These are phyloP conservation scores for Lepisosteus osseus DNA, from an alignment of 2,113 vertebrate genomes.

Conservation along the genomic window DNA sequence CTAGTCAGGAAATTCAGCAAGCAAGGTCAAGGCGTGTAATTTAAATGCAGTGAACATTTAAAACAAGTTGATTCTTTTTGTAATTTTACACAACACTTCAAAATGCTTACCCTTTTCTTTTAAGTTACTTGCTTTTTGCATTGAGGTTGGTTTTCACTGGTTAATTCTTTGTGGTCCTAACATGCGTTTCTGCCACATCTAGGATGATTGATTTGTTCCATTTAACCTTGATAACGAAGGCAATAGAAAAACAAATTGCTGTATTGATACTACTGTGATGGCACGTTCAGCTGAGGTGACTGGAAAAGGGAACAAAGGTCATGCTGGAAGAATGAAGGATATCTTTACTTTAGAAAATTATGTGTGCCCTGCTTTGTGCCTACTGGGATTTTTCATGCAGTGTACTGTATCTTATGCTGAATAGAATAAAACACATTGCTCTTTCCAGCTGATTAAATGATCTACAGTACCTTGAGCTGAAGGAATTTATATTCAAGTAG, in stretches of 20 bases:
- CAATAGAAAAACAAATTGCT: slow-evolving; percentile 67
- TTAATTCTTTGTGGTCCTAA: not conserved
- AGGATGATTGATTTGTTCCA: slow-evolving; percentile 69
- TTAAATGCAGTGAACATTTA: slow-evolving; percentile 57
- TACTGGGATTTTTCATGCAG: not conserved
- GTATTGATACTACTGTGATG: slow-evolving; percentile 65
- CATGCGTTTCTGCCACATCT: slow-evolving; percentile 33
- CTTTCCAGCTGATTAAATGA: too few species aligned
- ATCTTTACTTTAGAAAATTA: slow-evolving; percentile 30
- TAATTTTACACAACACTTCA: slow-evolving; percentile 63
- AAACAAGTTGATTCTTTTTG: slow-evolving; percentile 53
- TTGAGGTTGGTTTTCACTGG: slow-evolving; percentile 21
- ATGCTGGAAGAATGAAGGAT: slow-evolving; percentile 30
- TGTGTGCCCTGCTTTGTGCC: slow-evolving; percentile 5
- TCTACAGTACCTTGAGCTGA: too few species aligned
- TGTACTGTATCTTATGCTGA: not conserved
- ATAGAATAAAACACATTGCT: too few species aligned
- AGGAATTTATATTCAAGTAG: too few species aligned
- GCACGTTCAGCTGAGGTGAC: slow-evolving; percentile 57
- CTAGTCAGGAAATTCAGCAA: slow-evolving; percentile 54
- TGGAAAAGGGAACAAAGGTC: slow-evolving; percentile 54
- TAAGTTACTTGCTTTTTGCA: slow-evolving; percentile 62
- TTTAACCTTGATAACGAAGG: slow-evolving; percentile 73
- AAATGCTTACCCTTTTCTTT: slow-evolving; percentile 42
- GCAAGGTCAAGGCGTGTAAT: slow-evolving; percentile 66